Conservation (phyloP, 1,140 invertebrate species). For the Saccostrea cuccullata region DNA sequence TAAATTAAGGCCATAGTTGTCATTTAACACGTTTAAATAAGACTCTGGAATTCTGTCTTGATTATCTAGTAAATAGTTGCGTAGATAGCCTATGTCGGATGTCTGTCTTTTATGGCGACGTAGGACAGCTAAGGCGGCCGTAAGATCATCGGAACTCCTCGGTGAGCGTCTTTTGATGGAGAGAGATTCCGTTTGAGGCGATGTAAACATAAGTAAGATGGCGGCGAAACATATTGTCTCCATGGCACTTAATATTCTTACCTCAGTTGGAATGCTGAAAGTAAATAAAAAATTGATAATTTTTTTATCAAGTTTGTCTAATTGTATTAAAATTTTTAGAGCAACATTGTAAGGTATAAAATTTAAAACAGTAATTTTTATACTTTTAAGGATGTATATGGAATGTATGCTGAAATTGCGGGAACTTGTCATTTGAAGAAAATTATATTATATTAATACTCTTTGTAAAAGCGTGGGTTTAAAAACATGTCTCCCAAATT, state of each 20-base stretch:
- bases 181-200: slow-evolving; percentile 24
- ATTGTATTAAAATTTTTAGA: too few species aligned
- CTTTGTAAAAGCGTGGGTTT: not conserved
- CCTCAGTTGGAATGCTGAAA: not conserved
- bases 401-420: too few species aligned
- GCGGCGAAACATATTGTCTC: slow-evolving; percentile 20
- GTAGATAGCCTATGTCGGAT: not conserved
- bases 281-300: not conserved
- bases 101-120: slow-evolving; percentile 7
- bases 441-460: not conserved
- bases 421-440: too few species aligned
- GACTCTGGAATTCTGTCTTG: not conserved
- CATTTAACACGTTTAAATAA: not conserved
- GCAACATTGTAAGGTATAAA: too few species aligned
- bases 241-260: not conserved
- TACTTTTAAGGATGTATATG: too few species aligned
- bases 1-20: slow-evolving; percentile 18
- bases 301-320: too few species aligned
- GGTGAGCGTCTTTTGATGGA: not conserved
- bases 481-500: not conserved
- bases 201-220: slow-evolving; percentile 7
- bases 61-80: slow-evolving; percentile 9
- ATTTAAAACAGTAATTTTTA: too few species aligned
- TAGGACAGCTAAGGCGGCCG: not conserved
- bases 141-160: slow-evolving; percentile 18